Conservation (phyloP, 2,888 invertebrate genomes). For the Lacanobia oleracea region DNA sequence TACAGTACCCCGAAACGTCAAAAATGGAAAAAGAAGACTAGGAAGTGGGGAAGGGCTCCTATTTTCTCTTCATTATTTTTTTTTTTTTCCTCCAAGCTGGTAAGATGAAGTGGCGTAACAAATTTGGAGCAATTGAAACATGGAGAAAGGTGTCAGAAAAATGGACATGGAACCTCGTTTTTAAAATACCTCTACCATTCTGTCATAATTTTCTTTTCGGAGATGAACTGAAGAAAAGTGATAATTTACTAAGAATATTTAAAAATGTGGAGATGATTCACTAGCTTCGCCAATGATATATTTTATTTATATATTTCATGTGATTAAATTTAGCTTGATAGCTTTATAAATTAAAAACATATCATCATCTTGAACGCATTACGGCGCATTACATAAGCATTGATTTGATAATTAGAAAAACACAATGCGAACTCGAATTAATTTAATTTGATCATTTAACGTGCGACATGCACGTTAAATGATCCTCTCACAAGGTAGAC, state of each 20-base stretch:
- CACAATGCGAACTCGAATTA: neutral
- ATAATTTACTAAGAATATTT: neutral
- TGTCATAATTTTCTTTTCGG: neutral
- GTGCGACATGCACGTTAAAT: too few species aligned
- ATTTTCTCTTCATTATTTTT: too few species aligned
- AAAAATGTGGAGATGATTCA: neutral
- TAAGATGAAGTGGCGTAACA: too few species aligned
- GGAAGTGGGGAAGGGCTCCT: too few species aligned
- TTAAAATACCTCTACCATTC: neutral
- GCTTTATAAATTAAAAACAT: slow-evolving; percentile 46
- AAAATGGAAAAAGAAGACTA: too few species aligned
- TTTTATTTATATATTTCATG: slow-evolving; percentile 14
- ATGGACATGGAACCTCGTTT: neutral
- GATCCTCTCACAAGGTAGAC: neutral
- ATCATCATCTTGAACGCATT: slow-evolving; percentile 44
- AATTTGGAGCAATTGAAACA: too few species aligned
- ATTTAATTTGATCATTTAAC: neutral
- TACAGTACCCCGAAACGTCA: too few species aligned
- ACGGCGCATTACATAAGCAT: slow-evolving; percentile 18
- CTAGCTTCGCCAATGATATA: neutral
- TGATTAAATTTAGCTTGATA: slow-evolving; percentile 29
- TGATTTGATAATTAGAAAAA: slow-evolving; percentile 6
- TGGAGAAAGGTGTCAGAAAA: too few species aligned
- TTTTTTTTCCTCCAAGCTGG: too few species aligned
- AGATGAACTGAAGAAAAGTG: neutral